Evolutionary conservation across 2,797 vertebrate genomes (phyloP), one percentile per base, ranked within the genome.

Genomic region (Falco columbarius): DNA sequence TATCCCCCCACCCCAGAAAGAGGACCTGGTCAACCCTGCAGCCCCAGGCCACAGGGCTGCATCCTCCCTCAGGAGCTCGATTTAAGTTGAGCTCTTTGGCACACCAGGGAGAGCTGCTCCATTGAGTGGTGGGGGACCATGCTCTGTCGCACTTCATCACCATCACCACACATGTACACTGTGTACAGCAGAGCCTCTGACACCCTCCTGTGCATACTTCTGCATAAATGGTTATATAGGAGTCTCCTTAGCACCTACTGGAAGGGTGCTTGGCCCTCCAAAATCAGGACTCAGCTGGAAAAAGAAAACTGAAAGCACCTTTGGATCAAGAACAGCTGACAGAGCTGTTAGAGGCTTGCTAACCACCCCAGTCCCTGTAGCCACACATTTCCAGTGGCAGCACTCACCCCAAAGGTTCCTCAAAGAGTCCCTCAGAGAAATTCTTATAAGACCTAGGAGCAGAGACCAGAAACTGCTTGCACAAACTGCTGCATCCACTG

Each of bases 1-100:
- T 12, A 12, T 72, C 27, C 19, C 21, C 6, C 24, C 74, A 10
- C 14, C 16, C 0, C 0, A 65, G 55, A 52, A 65, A 34, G 32
- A 11, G 7, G 17, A 65, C 4, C 16, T 15, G 14, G 17, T 49
- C 14, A 46, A 32, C n/a, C 22, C 3, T 6, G 26, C 7, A 61
- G 10, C 4, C 7, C 22, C 22, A 56, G 44, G 8, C 21, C 52
- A 7, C 36, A 70, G 40, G 51, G 14, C 14, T 82, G 16, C 55
- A 54, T 61, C 15, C 7, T 56, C 3, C 20, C 29, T 89, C 32
- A 58, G 65, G 10, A 67, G 13, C 22, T 73, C 7, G 0, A 1
- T 70, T 81, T 73, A 38, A 29, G 15, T 12, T 49, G 52, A 66
- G 24, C 7, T 83, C 30, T 75, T 32, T 54, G 26, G 20, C 22